A percentile compares a stretch with the other conserved stretches of the same genome.
Evolutionary conservation across 1,140 invertebrate species (phyloP).

Genomic region (Ceratitis capitata): DNA sequence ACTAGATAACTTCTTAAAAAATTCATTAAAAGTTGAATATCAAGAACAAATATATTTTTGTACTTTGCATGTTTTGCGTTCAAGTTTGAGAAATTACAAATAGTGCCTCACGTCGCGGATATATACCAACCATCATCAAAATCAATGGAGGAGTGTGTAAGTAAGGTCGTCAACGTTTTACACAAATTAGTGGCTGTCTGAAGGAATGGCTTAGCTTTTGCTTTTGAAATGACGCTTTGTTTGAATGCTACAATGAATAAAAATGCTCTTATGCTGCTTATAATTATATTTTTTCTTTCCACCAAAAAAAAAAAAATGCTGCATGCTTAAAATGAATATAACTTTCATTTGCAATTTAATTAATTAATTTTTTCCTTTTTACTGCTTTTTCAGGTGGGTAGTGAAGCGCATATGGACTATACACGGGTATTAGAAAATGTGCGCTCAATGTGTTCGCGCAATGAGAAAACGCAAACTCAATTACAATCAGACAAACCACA

Average conservation of each 20-base stretch:
- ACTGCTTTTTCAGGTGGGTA: slow-evolving; percentile 52
- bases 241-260: too few relatives aligned
- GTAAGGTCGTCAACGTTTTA: not conserved
- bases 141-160: slow-evolving; percentile 19
- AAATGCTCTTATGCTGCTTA: not conserved
- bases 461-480: slow-evolving; percentile 65
- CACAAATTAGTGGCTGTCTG: not conserved
- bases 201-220: slow-evolving; percentile 10
- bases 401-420: slow-evolving; percentile 67
- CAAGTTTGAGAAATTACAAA: slow-evolving; percentile 41
- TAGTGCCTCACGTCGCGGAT: slow-evolving; percentile 14
- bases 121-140: not conserved
- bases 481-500: slow-evolving; percentile 54
- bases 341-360: not conserved
- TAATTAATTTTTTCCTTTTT: not conserved
- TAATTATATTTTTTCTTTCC: too few relatives aligned
- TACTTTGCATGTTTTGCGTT: slow-evolving; percentile 39
- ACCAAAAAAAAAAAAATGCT: not conserved
- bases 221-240: not conserved
- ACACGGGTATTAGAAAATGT: slow-evolving; percentile 67
- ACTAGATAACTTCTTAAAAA: not conserved
- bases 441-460: slow-evolving; percentile 67
- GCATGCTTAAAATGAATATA: too few relatives aligned
- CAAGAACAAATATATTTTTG: slow-evolving; percentile 26
- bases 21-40: not conserved